These are phyloP conservation scores for Erpobdella octoculata DNA, from an alignment of 2,888 invertebrate species.

Conservation along the genomic window DNA sequence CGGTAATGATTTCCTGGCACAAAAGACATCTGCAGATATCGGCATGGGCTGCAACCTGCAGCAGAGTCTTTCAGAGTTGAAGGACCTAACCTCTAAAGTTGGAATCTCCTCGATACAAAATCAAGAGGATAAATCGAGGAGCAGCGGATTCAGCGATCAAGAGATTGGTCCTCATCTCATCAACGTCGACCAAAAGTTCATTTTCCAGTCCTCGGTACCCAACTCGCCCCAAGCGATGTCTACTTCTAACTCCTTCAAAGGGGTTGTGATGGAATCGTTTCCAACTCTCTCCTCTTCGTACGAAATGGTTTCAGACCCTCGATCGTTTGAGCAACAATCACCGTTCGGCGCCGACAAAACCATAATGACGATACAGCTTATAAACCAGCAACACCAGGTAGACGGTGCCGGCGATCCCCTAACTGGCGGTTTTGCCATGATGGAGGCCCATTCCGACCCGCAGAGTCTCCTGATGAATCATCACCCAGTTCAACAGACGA, in stretches of 20 bases:
- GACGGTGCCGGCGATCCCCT: neutral
- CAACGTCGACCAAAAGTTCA: neutral
- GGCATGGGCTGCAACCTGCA: conserved; percentile 14
- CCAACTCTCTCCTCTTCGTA: neutral
- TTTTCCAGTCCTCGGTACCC: neutral
- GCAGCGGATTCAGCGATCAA: neutral
- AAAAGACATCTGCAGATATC: neutral
- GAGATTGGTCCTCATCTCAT: neutral
- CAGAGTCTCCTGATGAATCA: neutral
- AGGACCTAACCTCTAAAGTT: conserved; percentile 24
- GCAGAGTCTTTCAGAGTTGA: conserved; percentile 30
- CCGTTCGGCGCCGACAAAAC: neutral
- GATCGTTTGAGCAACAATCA: no score
- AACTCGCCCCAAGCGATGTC: neutral
- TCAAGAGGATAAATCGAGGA: neutral
- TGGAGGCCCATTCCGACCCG: conserved; percentile 1
- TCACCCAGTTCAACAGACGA: no score
- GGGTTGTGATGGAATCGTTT: neutral
- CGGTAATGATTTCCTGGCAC: neutral
- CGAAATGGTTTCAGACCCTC: neutral
- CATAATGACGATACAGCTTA: neutral
- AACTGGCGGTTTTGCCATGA: neutral
- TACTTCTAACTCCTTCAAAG: neutral
- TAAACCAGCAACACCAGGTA: no score
- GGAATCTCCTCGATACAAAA: conserved; percentile 8